Conservation (phyloP, 2,888 invertebrate genomes). For the Rhagophthalmus giganteus region DNA sequence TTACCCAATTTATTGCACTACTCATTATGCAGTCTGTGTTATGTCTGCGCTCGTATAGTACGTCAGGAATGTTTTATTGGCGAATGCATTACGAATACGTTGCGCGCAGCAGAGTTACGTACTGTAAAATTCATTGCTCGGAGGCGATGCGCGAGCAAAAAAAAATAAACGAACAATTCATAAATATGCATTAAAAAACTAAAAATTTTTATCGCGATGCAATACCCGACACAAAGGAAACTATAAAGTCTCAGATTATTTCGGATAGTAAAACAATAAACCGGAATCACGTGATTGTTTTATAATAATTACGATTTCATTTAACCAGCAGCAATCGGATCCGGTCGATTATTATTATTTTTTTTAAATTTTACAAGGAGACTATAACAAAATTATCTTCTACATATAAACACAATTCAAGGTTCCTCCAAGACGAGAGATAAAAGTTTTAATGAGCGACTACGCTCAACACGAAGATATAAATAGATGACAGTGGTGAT, state of each 20-base stretch:
- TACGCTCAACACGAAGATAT: not conserved
- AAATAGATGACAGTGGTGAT: not conserved
- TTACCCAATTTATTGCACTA: constrained; percentile 30
- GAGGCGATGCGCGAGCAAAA: not conserved
- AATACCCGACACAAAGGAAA: not conserved
- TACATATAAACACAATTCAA: not conserved
- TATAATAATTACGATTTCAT: not conserved
- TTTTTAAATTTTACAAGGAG: no score
- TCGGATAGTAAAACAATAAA: not conserved
- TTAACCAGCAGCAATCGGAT: no score
- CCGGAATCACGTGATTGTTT: not conserved
- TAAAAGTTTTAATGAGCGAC: not conserved
- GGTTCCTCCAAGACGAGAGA: not conserved
- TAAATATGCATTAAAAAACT: not conserved
- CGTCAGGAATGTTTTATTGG: constrained; percentile 18
- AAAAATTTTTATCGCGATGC: not conserved
- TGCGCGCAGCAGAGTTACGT: no score
- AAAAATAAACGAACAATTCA: not conserved
- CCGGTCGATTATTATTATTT: no score
- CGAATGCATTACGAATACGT: constrained; percentile 7
- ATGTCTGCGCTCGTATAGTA: constrained; percentile 23
- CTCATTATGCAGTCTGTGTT: constrained; percentile 32
- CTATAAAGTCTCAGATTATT: not conserved
- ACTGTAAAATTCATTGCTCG: no score
- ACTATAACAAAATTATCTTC: no score